Conservation (phyloP, 2,888 invertebrate species). For the Thereva nobilitata region DNA sequence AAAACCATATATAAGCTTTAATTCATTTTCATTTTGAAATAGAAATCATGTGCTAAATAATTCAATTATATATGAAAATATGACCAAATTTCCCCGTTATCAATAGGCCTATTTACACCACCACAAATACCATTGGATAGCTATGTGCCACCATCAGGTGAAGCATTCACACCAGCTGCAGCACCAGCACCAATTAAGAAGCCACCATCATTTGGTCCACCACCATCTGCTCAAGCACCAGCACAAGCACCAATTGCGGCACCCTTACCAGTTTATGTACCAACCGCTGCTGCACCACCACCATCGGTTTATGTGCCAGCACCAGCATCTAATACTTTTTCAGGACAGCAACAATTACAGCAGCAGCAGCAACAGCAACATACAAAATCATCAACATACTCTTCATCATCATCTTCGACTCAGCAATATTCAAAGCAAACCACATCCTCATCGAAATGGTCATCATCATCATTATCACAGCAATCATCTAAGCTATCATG, state of each 20-base stretch:
- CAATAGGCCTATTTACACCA: slow-evolving; percentile 54
- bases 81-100: not conserved
- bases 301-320: slow-evolving; percentile 33
- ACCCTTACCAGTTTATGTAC: slow-evolving; percentile 55
- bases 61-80: too few relatives aligned
- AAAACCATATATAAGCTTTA: too few relatives aligned
- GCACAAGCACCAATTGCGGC: slow-evolving; percentile 51
- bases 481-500: slow-evolving; percentile 7
- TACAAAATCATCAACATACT: slow-evolving; percentile 23
- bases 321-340: slow-evolving; percentile 53
- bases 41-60: too few relatives aligned
- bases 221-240: slow-evolving; percentile 55
- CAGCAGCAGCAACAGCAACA: slow-evolving; percentile 37
- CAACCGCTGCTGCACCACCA: slow-evolving; percentile 54
- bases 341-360: slow-evolving; percentile 59
- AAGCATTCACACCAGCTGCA: slow-evolving; percentile 55
- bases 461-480: slow-evolving; percentile 8
- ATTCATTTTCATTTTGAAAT: too few relatives aligned
- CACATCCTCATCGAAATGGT: slow-evolving; percentile 3
- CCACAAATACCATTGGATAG: slow-evolving; percentile 56
- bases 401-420: slow-evolving; percentile 11
- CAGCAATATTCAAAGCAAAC: slow-evolving; percentile 20
- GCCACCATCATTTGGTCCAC: slow-evolving; percentile 55
- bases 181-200: slow-evolving; percentile 48
- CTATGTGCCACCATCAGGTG: slow-evolving; percentile 52